Conservation (phyloP, 2,888 invertebrate genomes). For the Chelonus formosanus region DNA sequence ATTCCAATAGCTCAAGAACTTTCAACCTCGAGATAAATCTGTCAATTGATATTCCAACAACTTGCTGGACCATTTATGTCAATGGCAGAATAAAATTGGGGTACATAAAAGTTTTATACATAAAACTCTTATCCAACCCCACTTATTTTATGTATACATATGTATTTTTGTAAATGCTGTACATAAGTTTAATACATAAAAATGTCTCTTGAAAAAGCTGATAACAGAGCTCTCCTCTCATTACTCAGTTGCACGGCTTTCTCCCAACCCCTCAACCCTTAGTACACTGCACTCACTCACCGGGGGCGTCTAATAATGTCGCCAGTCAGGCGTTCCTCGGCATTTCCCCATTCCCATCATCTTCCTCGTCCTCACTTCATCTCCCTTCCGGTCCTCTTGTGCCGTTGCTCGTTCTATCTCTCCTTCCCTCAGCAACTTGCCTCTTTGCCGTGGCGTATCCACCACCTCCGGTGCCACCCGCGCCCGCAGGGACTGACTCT, state of each 20-base stretch:
- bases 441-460: conserved; percentile 30
- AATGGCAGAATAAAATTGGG: neutral
- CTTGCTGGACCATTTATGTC: conserved; percentile 4
- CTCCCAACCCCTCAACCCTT: conserved; percentile 36
- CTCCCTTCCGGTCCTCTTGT: conserved; percentile 29
- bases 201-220: conserved; percentile 35
- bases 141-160: neutral
- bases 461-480: conserved; percentile 32
- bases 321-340: conserved; percentile 61
- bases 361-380: conserved; percentile 27
- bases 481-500: conserved; percentile 36
- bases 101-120: neutral
- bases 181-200: too few relatives aligned
- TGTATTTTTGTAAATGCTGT: neutral
- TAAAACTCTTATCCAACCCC: too few relatives aligned
- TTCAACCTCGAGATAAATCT: conserved; percentile 6
- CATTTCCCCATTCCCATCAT: conserved; percentile 47
- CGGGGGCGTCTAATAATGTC: conserved; percentile 66
- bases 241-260: conserved; percentile 45
- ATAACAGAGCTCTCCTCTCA: conserved; percentile 46
- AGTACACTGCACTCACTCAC: conserved; percentile 55
- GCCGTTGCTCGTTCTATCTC: conserved; percentile 29
- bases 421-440: conserved; percentile 22
- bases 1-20: conserved; percentile 1
- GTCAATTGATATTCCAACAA: neutral